These are phyloP conservation scores for Colius striatus DNA, from an alignment of 2,113 vertebrate genomes.

Conservation along the genomic window DNA sequence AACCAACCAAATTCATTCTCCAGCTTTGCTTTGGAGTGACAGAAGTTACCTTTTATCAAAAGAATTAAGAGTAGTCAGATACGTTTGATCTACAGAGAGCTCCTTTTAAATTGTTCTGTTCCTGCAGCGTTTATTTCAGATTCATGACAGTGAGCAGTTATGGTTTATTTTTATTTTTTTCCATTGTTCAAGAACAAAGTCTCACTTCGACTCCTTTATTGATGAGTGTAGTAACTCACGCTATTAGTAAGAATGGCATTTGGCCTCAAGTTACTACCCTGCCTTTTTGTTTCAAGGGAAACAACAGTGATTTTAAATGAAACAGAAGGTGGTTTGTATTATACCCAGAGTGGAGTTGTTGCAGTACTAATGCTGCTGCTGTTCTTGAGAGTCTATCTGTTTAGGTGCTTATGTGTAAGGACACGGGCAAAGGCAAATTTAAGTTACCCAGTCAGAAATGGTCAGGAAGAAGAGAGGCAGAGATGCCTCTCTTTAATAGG, in stretches of 20 bases:
- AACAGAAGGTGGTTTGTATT: background rate
- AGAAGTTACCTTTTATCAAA: background rate
- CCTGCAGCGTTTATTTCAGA: background rate
- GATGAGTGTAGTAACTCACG: background rate
- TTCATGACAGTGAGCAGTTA: background rate
- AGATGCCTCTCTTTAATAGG: background rate
- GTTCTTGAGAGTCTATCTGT: background rate
- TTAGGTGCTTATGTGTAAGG: background rate
- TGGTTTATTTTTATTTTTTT: background rate
- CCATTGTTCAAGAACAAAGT: background rate
- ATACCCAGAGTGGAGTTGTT: background rate
- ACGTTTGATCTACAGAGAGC: background rate
- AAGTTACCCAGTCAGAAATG: background rate
- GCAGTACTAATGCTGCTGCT: background rate
- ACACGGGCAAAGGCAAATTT: background rate
- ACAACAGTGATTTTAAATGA: background rate
- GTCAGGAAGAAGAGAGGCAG: background rate
- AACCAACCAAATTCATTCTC: background rate
- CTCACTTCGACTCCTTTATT: background rate
- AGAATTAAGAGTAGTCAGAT: background rate
- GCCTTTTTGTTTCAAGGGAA: background rate
- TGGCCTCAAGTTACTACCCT: background rate
- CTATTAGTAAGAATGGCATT: background rate
- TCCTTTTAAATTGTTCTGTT: background rate
- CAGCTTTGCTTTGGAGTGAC: conserved; percentile 17